Base-by-base conservation (phyloP, 2,113 vertebrate species). In the Osmerus mordax region DNA sequence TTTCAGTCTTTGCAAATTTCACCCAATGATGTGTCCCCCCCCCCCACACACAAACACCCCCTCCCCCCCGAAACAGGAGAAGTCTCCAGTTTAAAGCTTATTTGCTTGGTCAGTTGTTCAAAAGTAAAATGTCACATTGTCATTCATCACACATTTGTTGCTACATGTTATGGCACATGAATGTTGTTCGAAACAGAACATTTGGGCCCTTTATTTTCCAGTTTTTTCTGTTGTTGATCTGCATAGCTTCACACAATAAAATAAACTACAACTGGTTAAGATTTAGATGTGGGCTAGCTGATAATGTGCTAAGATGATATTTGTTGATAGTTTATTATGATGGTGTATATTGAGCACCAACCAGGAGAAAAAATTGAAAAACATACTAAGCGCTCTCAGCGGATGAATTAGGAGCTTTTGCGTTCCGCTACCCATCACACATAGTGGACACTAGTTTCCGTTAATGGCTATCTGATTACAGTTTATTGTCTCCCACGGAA, bases 401-500 rank as follows among this genome's bases (percentile, higher is more conserved):
- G 55, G 19, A 64, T 36, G 65, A 64, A 64, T 51, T 0, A 7
- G 29, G 66, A 21, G 41, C 16, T 16, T 36, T 51, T 62, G 3
- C 4, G 16, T 70, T 71, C 78, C 72, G 70, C 70, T 32, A 69
- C 12, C 12, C 63, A 36, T 77, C 72, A 4, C 52, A 19, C 11
- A 23, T 23, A n/a, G 69, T 32, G 72, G 69, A 63, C 78, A 83
- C 74, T 41, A 63, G 54, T 82, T 81, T 36, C 67, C 78, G 73
- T 86, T 84, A 90, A 79, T 59, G 55, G 32, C 60, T 47, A 41
- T 71, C 78, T 85, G 81, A 84, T 87, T 77, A 79, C 75, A 71
- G 65, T 80, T 81, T 80, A 78, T 85, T 69, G 73, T 71, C 73
- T 69, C 54, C 73, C 75, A 67, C 74, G 79, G 78, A 77, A 66